Base-by-base conservation (phyloP, 2,888 invertebrate genomes). In the Tillus elongatus region DNA sequence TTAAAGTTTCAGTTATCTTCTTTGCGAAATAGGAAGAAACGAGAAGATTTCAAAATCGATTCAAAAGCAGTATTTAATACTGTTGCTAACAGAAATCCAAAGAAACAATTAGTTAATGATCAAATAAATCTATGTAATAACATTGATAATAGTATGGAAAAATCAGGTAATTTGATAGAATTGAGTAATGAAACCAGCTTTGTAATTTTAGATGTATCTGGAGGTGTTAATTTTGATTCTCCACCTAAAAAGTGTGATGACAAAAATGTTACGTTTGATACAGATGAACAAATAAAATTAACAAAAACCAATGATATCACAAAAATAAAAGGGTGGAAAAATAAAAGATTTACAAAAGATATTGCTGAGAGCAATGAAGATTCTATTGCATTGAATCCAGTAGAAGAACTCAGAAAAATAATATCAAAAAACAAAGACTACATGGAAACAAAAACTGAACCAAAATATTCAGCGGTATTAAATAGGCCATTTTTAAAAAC, bases 291-390 rank as follows among this genome's bases (percentile, higher is more conserved):
- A 13, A 57, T 57, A 24, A 53, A 43, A 42, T 52, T 57, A 12
- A 60, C 52, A 2, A 65, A 65, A 54, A 64, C 64, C 2, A 53
- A 51, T 8, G 64, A 65, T 45, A 57, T 62, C 13, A 61, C 54
- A 10, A 63, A 63, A 50, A 63, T 64, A 33, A 65, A 65, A 48
- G 64, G 65, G 1, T 60, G 63, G 64, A 49, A 51, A 37, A 50
- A 48, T 16, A 55, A 57, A 36, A 42, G 46, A 16, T 54, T 54
- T 36, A 39, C 40, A 24, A 28, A 30, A 16, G 12, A 16, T 8
- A 8, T 19, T 8, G n/a, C n/a, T n/a, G 24, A 19, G n/a, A 19
- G 6, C 6, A n/a, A 19, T n/a, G 24, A 19, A 8, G 24, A 19
- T 19, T 19, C 27, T 42, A 39, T 4, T 31, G 29, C 13, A 32